phyloP scores from a whole-genome alignment of 2,888 invertebrate species.

The Apotomis turbidana region DNA sequence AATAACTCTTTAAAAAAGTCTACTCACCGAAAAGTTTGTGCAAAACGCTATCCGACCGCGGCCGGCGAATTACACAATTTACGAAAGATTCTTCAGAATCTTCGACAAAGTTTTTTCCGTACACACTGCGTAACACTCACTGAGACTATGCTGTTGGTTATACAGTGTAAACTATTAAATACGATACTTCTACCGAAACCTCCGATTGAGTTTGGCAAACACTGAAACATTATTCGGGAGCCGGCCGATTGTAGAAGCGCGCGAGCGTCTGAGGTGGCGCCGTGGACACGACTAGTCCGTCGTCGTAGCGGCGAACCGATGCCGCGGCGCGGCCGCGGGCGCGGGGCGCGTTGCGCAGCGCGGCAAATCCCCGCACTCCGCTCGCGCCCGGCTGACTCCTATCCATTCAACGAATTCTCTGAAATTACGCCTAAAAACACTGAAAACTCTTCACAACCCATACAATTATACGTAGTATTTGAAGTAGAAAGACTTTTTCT shows the following conservation, averaged over 20 bases:
- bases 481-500: conserved; percentile 37
- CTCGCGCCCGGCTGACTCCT: conserved; percentile 65
- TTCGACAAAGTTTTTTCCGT: conserved; percentile 84
- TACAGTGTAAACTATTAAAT: conserved; percentile 81
- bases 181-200: conserved; percentile 82
- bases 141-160: conserved; percentile 82
- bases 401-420: conserved; percentile 77
- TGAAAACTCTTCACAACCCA: not conserved
- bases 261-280: conserved; percentile 79
- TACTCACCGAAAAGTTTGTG: conserved; percentile 82
- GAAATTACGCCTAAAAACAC: conserved; percentile 65
- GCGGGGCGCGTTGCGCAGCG: conserved; percentile 54
- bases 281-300: conserved; percentile 76
- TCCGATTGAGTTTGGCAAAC: conserved; percentile 83
- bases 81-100: conserved; percentile 84
- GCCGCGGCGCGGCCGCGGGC: conserved; percentile 46
- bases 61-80: conserved; percentile 82
- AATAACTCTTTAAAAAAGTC: conserved; percentile 42
- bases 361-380: conserved; percentile 48
- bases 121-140: conserved; percentile 84
- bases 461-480: not conserved
- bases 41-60: conserved; percentile 77
- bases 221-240: conserved; percentile 84
- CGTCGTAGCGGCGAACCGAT: conserved; percentile 45
- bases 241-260: conserved; percentile 81